phyloP scores from a whole-genome alignment of 2,113 vertebrate species.

The Corydoras sp. region DNA sequence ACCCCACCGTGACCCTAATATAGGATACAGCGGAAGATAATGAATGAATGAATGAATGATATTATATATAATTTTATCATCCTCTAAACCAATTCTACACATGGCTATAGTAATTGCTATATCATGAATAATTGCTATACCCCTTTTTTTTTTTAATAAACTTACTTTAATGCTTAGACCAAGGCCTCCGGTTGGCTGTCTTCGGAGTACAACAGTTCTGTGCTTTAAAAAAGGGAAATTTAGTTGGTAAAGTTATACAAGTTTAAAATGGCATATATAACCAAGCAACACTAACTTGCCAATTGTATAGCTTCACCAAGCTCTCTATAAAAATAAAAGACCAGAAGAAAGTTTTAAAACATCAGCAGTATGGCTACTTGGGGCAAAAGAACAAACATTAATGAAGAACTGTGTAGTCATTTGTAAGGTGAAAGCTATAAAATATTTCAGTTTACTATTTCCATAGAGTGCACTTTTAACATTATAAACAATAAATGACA shows the following conservation, averaged over 20 bases:
- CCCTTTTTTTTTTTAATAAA: neutral
- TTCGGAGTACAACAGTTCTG: constrained; percentile 90
- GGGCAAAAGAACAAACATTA: no score
- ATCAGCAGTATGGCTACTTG: no score
- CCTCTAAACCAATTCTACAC: neutral
- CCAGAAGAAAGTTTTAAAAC: no score
- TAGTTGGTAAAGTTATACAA: constrained; percentile 65
- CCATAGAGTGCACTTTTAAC: no score
- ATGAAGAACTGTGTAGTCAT: no score
- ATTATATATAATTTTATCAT: no score
- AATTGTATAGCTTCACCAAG: neutral
- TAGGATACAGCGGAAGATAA: no score
- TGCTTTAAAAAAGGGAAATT: constrained; percentile 90
- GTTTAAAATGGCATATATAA: constrained; percentile 21
- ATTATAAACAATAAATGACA: no score
- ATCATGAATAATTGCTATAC: neutral
- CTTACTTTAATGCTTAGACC: constrained; percentile 95
- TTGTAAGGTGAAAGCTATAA: no score
- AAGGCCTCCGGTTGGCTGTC: constrained; percentile 83
- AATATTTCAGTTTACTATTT: no score
- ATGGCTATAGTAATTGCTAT: neutral
- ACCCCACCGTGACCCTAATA: no score
- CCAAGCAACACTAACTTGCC: neutral
- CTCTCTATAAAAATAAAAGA: neutral
- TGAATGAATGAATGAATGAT: no score